Base-by-base conservation (phyloP, 2,797 vertebrate genomes). In the Lagodon rhomboides region DNA sequence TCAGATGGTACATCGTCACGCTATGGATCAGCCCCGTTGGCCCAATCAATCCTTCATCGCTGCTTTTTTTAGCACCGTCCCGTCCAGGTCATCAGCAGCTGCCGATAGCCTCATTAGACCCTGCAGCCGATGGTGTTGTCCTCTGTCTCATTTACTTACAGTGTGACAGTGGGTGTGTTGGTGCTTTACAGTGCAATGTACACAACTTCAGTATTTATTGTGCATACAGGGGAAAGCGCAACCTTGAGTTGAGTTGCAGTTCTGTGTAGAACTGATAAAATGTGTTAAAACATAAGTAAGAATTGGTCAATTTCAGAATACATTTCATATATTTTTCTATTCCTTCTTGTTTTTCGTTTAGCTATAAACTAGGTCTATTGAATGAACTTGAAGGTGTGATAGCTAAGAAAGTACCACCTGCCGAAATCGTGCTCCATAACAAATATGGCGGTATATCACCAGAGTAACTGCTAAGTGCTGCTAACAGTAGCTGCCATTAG, bases 31-130 rank as follows among this genome's bases (percentile, higher is more conserved):
- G 66, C 68, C 68, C 49, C 3, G 68, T 83, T 78, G 18, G 67
- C 27, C 2, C 46, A 1, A 87, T 87, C 88, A 71, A 82, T 90
- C 12, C 55, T 51, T 87, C 77, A 56, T 82, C 59, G 49, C 1
- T 5, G 23, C 69, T 87, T 80, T 22, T 84, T 80, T 56, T 85
- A 82, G 70, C 68, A 0, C 38, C 13, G 46, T 59, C 74, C 66
- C 27, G 75, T 54, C 12, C 67, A 8, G 75, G 60, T 85, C 86
- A 75, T 77, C 74, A 84, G 23, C 66, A 64, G 82, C 59, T 71
- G 73, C 51, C 70, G 0, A 67, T 75, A 73, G 9, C 60, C 68
- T 82, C 59, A 69, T 86, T 72, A 78, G 17, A 68, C 53, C 73
- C 68, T 70, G 64, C 22, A 56, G 41, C 72, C 60, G 6, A 55